Percentiles rank a stretch among this genome's conserved stretches.
These are phyloP conservation scores for Shinisaurus crocodilurus DNA, from an alignment of 2,113 vertebrate species.

Conservation along the genomic window DNA sequence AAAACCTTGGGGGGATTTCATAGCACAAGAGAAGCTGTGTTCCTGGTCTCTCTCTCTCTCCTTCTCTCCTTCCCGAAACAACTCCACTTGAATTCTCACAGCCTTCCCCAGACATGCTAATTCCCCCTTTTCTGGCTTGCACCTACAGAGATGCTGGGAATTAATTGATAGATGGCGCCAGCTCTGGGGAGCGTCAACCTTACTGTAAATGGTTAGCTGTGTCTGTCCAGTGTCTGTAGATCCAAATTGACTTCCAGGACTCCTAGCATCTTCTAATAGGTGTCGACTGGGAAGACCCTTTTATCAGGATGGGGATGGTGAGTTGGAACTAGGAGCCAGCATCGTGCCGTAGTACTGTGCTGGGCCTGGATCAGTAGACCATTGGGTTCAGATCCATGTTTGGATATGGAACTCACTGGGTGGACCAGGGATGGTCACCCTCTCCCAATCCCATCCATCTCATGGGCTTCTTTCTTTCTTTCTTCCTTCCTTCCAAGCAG, in stretches of 20 bases:
- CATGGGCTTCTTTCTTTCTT: no score
- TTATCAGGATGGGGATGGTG: background rate
- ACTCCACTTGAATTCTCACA: background rate
- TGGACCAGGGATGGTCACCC: no score
- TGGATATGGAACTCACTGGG: no score
- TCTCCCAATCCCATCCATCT: no score
- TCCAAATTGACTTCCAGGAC: background rate
- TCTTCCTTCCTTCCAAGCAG: no score
- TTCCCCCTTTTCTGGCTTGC: constrained; percentile 18
- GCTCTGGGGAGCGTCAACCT: background rate
- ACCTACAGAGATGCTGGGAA: background rate
- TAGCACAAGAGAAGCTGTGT: background rate
- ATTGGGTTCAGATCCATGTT: no score
- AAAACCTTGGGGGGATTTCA: background rate
- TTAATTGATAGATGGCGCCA: constrained; percentile 44
- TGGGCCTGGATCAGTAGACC: no score
- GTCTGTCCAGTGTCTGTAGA: constrained; percentile 5
- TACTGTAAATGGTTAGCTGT: background rate
- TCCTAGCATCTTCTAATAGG: background rate
- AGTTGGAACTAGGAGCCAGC: background rate
- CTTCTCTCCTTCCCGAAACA: background rate
- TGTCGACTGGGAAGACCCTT: background rate
- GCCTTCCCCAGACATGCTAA: constrained; percentile 11
- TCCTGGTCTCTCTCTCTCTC: background rate
- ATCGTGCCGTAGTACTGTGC: no score